A percentile compares a stretch with the other conserved stretches of the same genome.
Conservation (phyloP, 2,113 vertebrate species). For the Probosciger aterrimus region DNA sequence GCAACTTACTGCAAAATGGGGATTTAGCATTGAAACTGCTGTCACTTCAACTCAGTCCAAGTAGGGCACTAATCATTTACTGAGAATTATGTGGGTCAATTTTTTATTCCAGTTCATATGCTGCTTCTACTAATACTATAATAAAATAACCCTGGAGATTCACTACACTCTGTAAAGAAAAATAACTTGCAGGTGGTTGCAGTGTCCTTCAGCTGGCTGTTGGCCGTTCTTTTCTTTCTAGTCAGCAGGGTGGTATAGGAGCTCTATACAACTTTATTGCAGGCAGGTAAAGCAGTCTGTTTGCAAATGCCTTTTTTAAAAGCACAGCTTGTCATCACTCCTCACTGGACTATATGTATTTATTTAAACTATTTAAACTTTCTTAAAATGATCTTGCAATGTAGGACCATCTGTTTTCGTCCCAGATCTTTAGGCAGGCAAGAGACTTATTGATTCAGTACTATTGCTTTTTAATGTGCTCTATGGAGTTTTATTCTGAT, state of each 20-base stretch:
- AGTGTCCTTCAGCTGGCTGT: conserved; percentile 16
- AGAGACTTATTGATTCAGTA: not conserved
- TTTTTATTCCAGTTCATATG: conserved; percentile 7
- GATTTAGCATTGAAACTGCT: conserved; percentile 30
- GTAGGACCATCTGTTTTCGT: not conserved
- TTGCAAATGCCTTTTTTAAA: not conserved
- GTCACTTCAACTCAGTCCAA: conserved; percentile 18
- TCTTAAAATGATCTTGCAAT: not conserved
- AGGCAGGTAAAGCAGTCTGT: not conserved
- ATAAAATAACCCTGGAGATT: not conserved
- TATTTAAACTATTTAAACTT: not conserved
- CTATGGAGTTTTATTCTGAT: not conserved
- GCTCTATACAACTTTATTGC: not conserved
- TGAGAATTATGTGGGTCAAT: conserved; percentile 24
- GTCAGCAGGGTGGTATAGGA: not conserved
- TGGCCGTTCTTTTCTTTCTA: not conserved
- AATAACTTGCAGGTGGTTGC: conserved; percentile 17
- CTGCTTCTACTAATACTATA: not conserved
- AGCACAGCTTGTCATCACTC: not conserved
- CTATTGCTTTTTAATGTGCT: not conserved
- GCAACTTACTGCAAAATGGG: not conserved
- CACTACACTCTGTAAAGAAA: not conserved
- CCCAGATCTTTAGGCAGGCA: not conserved
- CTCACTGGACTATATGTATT: not conserved
- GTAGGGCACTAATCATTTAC: conserved; percentile 14